phyloP scores from a whole-genome alignment of 2,113 vertebrate species.

The Gavia stellata region DNA sequence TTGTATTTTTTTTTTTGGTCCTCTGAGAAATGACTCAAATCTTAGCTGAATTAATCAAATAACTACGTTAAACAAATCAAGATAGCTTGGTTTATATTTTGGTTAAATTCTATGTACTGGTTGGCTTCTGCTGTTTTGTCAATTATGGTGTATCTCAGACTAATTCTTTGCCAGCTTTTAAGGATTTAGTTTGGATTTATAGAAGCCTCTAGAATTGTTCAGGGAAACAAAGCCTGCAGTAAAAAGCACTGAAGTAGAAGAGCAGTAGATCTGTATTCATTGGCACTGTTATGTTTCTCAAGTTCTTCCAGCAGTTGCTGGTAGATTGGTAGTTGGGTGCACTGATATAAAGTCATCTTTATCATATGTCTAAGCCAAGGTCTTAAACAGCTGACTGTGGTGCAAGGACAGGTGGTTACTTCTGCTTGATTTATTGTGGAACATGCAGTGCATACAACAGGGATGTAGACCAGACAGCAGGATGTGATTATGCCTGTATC shows the following conservation, averaged over 20 bases:
- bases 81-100: background rate
- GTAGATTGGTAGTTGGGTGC: background rate
- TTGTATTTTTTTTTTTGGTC: background rate
- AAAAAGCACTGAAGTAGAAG: background rate
- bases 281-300: background rate
- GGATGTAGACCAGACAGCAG: background rate
- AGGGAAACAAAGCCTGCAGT: background rate
- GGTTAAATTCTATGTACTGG: background rate
- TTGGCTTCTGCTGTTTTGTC: background rate
- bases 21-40: background rate
- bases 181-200: background rate
- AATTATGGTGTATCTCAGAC: rapidly evolving
- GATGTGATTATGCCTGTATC: background rate
- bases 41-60: background rate
- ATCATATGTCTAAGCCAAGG: background rate
- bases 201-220: background rate
- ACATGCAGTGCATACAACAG: rapidly evolving
- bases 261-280: background rate
- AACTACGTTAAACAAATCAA: background rate
- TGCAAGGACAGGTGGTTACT: background rate
- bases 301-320: background rate
- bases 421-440: background rate
- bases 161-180: background rate
- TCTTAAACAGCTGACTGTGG: background rate
- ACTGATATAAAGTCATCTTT: background rate